Conservation (phyloP, 2,888 invertebrate species). For the Habrosyne pyritoides region DNA sequence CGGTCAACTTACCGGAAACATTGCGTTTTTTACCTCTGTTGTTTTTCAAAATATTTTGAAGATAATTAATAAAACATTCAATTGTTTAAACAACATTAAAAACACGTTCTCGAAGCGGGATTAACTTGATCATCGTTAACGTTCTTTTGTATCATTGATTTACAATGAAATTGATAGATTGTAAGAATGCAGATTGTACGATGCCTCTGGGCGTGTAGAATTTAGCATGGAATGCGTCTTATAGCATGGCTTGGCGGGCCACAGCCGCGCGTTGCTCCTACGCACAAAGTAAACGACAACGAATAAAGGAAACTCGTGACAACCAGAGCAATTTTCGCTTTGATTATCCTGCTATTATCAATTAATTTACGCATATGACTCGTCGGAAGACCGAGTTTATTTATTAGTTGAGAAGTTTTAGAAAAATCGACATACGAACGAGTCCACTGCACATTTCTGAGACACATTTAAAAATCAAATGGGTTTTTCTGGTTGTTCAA, state of each 20-base stretch:
- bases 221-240: constrained; percentile 43
- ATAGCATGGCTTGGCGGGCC: background rate
- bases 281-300: constrained; percentile 15
- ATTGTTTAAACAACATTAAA: constrained; percentile 7
- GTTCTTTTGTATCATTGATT: constrained; percentile 29
- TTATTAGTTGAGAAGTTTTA: background rate
- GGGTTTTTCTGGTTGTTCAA: background rate
- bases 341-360: background rate
- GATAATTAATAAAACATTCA: constrained; percentile 2
- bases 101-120: constrained; percentile 22
- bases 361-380: background rate
- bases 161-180: constrained; percentile 39
- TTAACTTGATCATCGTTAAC: constrained; percentile 25
- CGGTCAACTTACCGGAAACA: constrained; percentile 44
- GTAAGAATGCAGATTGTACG: constrained; percentile 36
- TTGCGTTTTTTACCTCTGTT: constrained; percentile 26
- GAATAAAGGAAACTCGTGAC: constrained; percentile 16
- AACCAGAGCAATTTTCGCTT: background rate
- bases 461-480: background rate
- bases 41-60: constrained; percentile 10
- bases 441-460: background rate
- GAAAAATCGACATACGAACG: background rate
- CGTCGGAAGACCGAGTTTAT: background rate
- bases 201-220: constrained; percentile 31
- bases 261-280: background rate